Base-by-base conservation (phyloP, 2,113 vertebrate species). In the Condylura cristata region DNA sequence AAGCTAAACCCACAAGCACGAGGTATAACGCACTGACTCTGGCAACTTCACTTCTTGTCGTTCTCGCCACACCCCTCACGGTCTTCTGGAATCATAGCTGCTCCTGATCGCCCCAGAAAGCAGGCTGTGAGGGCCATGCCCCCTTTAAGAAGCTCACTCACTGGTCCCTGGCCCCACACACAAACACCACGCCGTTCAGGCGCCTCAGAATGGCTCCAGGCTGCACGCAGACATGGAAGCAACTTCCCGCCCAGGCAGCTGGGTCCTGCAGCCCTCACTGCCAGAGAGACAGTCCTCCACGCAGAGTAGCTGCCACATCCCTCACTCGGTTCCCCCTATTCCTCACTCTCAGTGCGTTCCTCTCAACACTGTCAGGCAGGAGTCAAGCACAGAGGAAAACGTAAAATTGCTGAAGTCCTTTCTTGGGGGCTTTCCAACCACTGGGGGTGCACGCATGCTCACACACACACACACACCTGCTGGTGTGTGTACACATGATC, bases 291-390 rank as follows among this genome's bases (percentile, higher is more conserved):
- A 34, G 65, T 34, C 20, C 13, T 39, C 65, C 28, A 65, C 65
- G 22, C 0, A 0, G 5, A 24, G 34, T 6, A 58, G 9, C 14
- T 30, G 0, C 37, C 4, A 7, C 41, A 12, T 10, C 9, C 13
- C 18, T 0, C 30, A 1, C 6, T 1, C 0, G 28, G 18, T 0
- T 56, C 56, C 32, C 17, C 10, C 5, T 41, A 8, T 26, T 48
- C 39, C 28, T 61, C 28, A 4, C 10, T 17, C 28, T 61, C 26
- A 22, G 20, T 3, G 24, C 58, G 28, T 8, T 53, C 30, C 41
- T n/a, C 28, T 68, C 14, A 0, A 5, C 26, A 56, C 2, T 17
- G 20, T 4, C 28, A 24, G 28, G 22, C 12, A 63, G 30, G 44
- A 44, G 28, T n/a, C n/a, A 22, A 46, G 30, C 48, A 6, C 18